These are phyloP conservation scores for Cheumatopsyche charites DNA, from an alignment of 1,140 invertebrate species.

Conservation along the genomic window DNA sequence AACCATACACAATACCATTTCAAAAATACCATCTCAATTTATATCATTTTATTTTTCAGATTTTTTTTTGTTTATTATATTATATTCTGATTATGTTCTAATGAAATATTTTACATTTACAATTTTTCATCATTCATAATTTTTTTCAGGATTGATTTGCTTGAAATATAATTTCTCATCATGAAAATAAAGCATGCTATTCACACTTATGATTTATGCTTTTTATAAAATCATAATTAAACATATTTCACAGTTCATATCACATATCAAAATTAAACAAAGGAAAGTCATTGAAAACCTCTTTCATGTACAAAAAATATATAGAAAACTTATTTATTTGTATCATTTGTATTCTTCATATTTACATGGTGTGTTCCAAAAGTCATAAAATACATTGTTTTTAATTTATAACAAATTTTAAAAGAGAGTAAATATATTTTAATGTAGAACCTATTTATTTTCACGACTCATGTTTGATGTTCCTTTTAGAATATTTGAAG, in stretches of 20 bases:
- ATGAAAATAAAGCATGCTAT: background rate
- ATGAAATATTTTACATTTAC: no score
- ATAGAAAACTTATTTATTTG: background rate
- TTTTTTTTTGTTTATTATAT: no score
- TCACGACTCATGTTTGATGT: no score
- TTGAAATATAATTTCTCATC: no score
- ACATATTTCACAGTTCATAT: background rate
- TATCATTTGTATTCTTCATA: background rate
- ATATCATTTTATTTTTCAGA: no score
- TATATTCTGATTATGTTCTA: no score
- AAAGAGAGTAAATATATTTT: no score
- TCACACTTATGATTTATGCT: background rate
- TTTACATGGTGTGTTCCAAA: background rate
- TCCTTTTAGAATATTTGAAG: no score
- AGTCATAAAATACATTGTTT: background rate
- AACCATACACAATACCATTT: no score
- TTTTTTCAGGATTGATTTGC: background rate
- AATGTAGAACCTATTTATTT: no score
- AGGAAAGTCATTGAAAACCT: slow-evolving; percentile 21
- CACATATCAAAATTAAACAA: background rate
- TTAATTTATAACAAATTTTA: no score
- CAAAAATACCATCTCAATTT: no score
- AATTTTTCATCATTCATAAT: slow-evolving; percentile 1
- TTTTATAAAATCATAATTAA: background rate
- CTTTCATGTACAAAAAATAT: background rate